These are phyloP conservation scores for Charanyca ferruginea DNA, from an alignment of 2,888 invertebrate genomes.

Conservation along the genomic window DNA sequence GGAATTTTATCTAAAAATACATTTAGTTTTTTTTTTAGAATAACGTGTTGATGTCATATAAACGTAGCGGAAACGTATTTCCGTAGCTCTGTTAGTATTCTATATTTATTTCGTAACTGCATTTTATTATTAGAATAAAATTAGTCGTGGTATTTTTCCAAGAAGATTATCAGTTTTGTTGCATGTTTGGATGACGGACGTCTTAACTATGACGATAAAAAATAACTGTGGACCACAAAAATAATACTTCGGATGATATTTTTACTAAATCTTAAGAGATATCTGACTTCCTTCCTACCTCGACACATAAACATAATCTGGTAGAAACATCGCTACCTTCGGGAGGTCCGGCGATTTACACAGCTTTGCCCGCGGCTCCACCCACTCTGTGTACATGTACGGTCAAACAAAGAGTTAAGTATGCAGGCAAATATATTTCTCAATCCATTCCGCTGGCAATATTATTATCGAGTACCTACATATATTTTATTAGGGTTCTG, in stretches of 20 bases:
- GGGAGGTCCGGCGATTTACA: conserved; percentile 37
- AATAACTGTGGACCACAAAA: not conserved
- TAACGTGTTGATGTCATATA: not conserved
- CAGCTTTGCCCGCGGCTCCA: conserved; percentile 19
- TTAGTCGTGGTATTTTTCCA: too few relatives aligned
- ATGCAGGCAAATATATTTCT: not conserved
- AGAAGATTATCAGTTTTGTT: too few relatives aligned
- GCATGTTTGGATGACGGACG: too few relatives aligned
- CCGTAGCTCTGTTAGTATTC: not conserved
- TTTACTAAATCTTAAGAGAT: not conserved
- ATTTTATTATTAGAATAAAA: too few relatives aligned
- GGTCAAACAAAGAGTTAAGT: not conserved
- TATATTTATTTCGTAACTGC: too few relatives aligned
- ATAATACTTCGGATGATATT: not conserved
- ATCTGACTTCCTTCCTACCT: conserved; percentile 35
- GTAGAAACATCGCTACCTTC: conserved; percentile 31
- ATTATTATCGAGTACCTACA: too few relatives aligned
- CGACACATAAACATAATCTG: conserved; percentile 17
- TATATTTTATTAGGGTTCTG: too few relatives aligned
- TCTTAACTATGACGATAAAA: too few relatives aligned
- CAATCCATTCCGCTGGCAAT: too few relatives aligned
- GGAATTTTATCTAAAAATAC: conserved; percentile 29
- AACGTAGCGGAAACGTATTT: not conserved
- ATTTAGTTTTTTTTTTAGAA: not conserved
- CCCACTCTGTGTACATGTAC: conserved; percentile 1